Evolutionary conservation across 1,140 invertebrate genomes (phyloP).

Genomic region (Anoplophora glabripennis): DNA sequence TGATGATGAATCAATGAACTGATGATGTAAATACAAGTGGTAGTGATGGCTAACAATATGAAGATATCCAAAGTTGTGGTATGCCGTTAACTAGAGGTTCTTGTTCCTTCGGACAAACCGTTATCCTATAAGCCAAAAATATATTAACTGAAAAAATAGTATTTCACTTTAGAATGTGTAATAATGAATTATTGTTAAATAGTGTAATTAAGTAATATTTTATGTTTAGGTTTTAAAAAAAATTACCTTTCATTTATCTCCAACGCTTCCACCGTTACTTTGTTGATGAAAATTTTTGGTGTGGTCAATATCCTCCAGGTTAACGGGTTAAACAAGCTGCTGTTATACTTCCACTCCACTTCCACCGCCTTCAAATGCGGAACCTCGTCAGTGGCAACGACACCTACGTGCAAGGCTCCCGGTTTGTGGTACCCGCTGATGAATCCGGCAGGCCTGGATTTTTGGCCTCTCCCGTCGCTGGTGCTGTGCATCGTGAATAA

Average conservation of each 20-base stretch:
- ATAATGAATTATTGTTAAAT: no score
- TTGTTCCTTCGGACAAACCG: slow-evolving; percentile 57
- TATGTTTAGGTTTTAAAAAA: no score
- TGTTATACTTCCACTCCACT: slow-evolving; percentile 74
- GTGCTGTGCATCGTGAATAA: slow-evolving; percentile 64
- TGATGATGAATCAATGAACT: background rate
- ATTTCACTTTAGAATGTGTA: no score
- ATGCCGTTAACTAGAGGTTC: slow-evolving; percentile 51
- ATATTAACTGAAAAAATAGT: no score
- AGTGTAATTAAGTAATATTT: no score
- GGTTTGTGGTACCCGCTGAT: slow-evolving; percentile 64
- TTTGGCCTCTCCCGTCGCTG: slow-evolving; percentile 41
- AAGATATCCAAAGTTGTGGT: slow-evolving; percentile 35
- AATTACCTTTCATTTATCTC: slow-evolving; percentile 65
- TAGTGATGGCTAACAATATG: slow-evolving; percentile 30
- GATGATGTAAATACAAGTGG: background rate
- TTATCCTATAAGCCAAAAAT: slow-evolving; percentile 52
- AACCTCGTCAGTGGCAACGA: slow-evolving; percentile 65
- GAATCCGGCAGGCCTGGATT: slow-evolving; percentile 34
- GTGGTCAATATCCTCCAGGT: slow-evolving; percentile 75
- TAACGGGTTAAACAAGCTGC: slow-evolving; percentile 74
- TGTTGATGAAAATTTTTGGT: slow-evolving; percentile 68
- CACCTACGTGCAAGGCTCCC: slow-evolving; percentile 59
- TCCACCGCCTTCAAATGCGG: slow-evolving; percentile 62
- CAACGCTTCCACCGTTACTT: slow-evolving; percentile 67